Base-by-base conservation (phyloP, 2,888 invertebrate genomes). In the Corythucha ciliata region DNA sequence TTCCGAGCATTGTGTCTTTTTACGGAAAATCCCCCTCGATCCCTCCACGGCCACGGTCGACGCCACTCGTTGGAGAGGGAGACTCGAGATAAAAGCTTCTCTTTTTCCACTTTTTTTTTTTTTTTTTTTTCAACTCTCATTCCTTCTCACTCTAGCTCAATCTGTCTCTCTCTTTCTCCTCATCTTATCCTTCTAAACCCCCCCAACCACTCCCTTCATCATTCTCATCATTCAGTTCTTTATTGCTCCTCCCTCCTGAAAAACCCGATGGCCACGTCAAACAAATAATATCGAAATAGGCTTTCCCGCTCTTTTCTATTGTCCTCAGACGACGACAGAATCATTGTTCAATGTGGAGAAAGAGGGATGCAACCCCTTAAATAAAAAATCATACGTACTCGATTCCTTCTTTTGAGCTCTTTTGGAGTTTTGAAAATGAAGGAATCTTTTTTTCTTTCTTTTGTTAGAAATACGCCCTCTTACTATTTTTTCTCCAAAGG, bases 241-340 rank as follows among this genome's bases (percentile, higher is more conserved):
- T 50, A 50, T 50, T 50, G 50, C 49, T 42, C 44, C 16, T 12
- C 14, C 36, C 25, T 25, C 49, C 26, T 32, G 22, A 20, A 21
- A 12, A 26, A 25, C 36, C 48, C 36, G 53, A 53, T 49, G 37
- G 47, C 48, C 53, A 48, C 42, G 53, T 53, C 53, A 53, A 53
- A 53, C 53, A 53, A 53, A 53, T 49, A 53, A 53, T 53, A 53
- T 48, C 48, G 48, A 32, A 53, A 53, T 53, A 47, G 47, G 53
- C 53, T 53, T 53, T 40, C 25, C 26, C n/a, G 36, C 20, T 39
- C 44, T 50, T 50, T 50, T 50, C 44, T 50, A 36, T 42, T 44
- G 50, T 44, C 34, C 49, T 24, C 42, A 8, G 10, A 45, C 24
- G 21, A 37, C 24, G 25, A 29, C 37, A 33, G 21, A 29, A 37